A percentile compares a stretch with the other conserved stretches of the same genome.
Evolutionary conservation across 2,888 invertebrate species (phyloP).

Genomic region (Cheilosia pagana): DNA sequence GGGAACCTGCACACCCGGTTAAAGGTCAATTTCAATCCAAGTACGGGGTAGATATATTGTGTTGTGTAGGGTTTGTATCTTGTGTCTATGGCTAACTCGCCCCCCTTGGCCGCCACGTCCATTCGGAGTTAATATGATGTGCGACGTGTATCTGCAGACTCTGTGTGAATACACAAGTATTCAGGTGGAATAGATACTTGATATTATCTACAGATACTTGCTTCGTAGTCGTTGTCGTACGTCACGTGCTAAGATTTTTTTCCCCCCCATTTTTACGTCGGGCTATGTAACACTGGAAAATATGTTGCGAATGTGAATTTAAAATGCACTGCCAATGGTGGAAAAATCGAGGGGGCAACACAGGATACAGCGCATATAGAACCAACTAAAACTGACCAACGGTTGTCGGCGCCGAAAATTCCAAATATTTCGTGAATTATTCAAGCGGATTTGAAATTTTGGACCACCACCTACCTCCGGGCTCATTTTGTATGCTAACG

Average conservation of each 20-base stretch:
- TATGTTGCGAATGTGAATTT: constrained; percentile 67
- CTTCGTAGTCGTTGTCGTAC: constrained; percentile 15
- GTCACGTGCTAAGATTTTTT: constrained; percentile 68
- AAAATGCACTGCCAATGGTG: constrained; percentile 56
- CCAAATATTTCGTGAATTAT: constrained; percentile 72
- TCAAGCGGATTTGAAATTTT: constrained; percentile 70
- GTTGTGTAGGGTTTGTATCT: constrained; percentile 33
- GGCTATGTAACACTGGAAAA: constrained; percentile 15
- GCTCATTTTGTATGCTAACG: constrained; percentile 74
- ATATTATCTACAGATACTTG: constrained; percentile 68
- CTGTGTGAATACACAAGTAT: constrained; percentile 71
- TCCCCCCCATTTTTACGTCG: constrained; percentile 43
- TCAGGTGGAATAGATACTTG: constrained; percentile 74
- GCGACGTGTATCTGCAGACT: constrained; percentile 67
- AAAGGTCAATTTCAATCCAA: constrained; percentile 59
- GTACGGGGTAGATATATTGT: neutral
- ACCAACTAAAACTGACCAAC: constrained; percentile 28
- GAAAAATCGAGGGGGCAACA: neutral
- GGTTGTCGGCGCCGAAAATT: constrained; percentile 65
- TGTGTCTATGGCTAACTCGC: constrained; percentile 8
- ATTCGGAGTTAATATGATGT: constrained; percentile 65
- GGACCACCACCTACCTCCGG: constrained; percentile 66
- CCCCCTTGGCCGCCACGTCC: constrained; percentile 9
- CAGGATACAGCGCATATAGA: neutral
- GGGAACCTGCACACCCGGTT: constrained; percentile 65